Evolutionary conservation across 2,888 invertebrate species (phyloP).

Genomic region (Leptinotarsa tumamoca): DNA sequence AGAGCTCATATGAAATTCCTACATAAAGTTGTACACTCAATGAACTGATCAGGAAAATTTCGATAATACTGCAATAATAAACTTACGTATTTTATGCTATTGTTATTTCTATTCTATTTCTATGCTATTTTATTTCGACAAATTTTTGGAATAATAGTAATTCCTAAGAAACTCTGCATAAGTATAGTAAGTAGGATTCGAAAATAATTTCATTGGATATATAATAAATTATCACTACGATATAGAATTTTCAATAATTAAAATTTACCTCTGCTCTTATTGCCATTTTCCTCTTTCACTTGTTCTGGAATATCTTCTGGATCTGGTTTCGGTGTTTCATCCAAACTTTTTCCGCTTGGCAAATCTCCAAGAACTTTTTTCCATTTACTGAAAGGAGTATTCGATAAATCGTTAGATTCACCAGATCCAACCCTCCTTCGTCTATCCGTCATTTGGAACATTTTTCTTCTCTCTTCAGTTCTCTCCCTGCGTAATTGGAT

Average conservation of each 20-base stretch:
- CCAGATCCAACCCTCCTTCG: constrained; percentile 70
- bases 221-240: background rate
- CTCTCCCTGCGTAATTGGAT: constrained; percentile 87
- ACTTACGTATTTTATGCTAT: too few relatives aligned
- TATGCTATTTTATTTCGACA: too few relatives aligned
- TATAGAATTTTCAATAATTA: background rate
- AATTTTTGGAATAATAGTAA: too few relatives aligned
- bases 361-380: constrained; percentile 75
- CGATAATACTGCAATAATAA: too few relatives aligned
- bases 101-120: too few relatives aligned
- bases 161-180: too few relatives aligned
- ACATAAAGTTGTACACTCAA: too few relatives aligned
- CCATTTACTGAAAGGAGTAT: constrained; percentile 76
- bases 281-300: constrained; percentile 50
- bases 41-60: too few relatives aligned
- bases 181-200: too few relatives aligned
- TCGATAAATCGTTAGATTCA: constrained; percentile 72
- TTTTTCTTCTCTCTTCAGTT: constrained; percentile 92
- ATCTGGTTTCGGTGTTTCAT: constrained; percentile 61
- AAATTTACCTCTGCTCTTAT: constrained; percentile 51
- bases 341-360: constrained; percentile 71
- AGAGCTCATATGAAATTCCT: too few relatives aligned
- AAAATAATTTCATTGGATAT: too few relatives aligned
- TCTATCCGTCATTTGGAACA: constrained; percentile 88
- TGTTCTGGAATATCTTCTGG: constrained; percentile 49